Evolutionary conservation across 2,113 vertebrate genomes (phyloP).

Genomic region (Lagopus leucura): DNA sequence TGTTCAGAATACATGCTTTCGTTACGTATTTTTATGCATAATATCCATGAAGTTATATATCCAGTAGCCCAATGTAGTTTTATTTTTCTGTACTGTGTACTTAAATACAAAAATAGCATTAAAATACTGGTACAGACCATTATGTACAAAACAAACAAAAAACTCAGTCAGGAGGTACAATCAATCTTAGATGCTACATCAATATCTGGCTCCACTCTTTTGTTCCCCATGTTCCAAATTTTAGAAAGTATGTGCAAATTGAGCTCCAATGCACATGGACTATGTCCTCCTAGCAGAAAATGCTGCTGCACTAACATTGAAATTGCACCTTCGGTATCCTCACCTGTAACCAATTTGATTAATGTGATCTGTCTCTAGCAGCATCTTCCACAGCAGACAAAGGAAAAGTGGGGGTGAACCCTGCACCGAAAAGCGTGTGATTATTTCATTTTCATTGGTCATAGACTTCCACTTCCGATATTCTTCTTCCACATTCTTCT

Average conservation of each 20-base stretch:
- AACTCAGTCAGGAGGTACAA: neutral
- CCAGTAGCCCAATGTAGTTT: neutral
- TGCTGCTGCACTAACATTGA: accelerated
- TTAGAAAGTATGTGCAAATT: neutral
- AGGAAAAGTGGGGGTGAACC: constrained; percentile 95
- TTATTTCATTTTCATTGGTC: constrained; percentile 96
- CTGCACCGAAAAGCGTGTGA: constrained; percentile 94
- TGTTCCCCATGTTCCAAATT: neutral
- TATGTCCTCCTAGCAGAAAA: neutral
- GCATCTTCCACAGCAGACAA: constrained; percentile 98
- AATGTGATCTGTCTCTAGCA: constrained; percentile 96
- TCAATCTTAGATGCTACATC: neutral
- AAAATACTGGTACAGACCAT: neutral
- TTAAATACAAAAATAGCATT: neutral
- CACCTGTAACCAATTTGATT: constrained; percentile 98
- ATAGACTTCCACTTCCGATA: constrained; percentile 99
- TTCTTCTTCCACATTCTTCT: constrained; percentile 99
- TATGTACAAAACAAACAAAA: neutral
- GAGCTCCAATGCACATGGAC: neutral
- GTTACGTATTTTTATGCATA: neutral
- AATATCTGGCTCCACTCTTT: neutral
- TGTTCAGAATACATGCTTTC: neutral
- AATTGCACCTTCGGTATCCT: neutral
- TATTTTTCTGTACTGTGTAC: neutral
- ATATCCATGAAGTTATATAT: neutral